Base-by-base conservation (phyloP, 2,797 vertebrate species). In the Ptychobarbus kaznakovi region DNA sequence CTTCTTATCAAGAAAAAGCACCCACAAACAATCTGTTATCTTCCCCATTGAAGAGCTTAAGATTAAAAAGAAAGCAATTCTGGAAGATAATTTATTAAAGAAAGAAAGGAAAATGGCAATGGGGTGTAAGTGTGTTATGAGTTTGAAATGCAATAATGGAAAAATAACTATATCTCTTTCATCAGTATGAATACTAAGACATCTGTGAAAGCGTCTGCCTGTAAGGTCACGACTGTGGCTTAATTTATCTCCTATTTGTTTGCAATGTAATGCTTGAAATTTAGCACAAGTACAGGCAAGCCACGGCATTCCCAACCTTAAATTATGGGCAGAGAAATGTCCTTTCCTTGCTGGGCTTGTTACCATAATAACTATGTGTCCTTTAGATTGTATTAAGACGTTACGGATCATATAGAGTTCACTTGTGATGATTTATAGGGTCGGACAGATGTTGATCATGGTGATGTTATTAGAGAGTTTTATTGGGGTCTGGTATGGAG, bases 1-100 rank as follows among this genome's bases (percentile, higher is more conserved):
- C 35, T 89, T 89, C 93, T 93, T 94, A 95, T 95, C 93, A 94
- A 93, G 93, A 92, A 94, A 93, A 93, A 92, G 91, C 92, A 75
- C 77, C 40, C 46, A 51, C 42, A 61, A 84, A 82, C 61, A 74
- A 79, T 73, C 42, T 15, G 73, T 53, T 61, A 82, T 85, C 61
- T 85, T 15, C 15, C 56, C 28, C 46, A 42, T 4, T 69, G 32
- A 56, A 22, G 20, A 22, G 22, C 4, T 35, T 63, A 15, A 83
- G 53, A 38, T 77, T 56, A 53, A 66, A 40, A 85, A 86, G 53
- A 85, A 83, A 49, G 18, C 6, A 25, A 73, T 53, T 74, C 40
- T 76, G 20, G 53, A 42, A 38, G 46, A 80, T 12, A 20, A 77
- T 28, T 61, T 49, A 12, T 10, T 28, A 2, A 13, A 15, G 5